Base-by-base conservation (phyloP, 1,140 invertebrate species). In the Telenomus remus region DNA sequence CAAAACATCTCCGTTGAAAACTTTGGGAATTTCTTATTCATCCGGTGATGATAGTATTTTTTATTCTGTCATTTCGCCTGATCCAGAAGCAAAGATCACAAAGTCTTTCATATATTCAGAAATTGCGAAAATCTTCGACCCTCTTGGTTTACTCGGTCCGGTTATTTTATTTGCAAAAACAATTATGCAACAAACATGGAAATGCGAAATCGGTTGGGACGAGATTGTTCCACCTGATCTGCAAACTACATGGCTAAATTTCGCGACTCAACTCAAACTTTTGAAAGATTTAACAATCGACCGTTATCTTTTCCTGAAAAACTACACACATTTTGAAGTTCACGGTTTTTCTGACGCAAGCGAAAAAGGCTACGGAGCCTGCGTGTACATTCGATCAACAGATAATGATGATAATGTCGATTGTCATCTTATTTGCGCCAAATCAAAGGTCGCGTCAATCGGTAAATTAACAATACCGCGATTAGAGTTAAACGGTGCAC, bases 381-480 rank as follows among this genome's bases (percentile, higher is more conserved):
- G 68, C 9, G n/a, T 79, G 0, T 76, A 76, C 44, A 8, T 84
- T 0, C 56, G 79, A 51, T 71, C 56, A 4, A n/a, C 6, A 10
- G 37, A 81, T 55, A 5, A 53, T 0, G 7, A 50, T 11, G 39
- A 27, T 12, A 60, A 66, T 0, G 15, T 47, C 1, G 4, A 7
- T 1, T 50, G 48, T 34, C 19, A 13, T 5, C 49, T 85, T 7
- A 9, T 85, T 5, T 79, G 71, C 16, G 76, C 84, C 0, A 86
- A 86, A 64, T 81, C 84, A 11, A 60, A 72, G 48, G 79, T 87
- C 9, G 82, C 83, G 7, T 83, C 84, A 1, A n/a, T 85, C 13
- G 82, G 81, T 66, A 1, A 44, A 12, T 8, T 44, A 3, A 13
- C 1, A 2, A 44, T 44, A 13, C n/a, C 12, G 6, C 11, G n/a